phyloP scores from a whole-genome alignment of 1,140 invertebrate species.

The Odontomachus brunneus region DNA sequence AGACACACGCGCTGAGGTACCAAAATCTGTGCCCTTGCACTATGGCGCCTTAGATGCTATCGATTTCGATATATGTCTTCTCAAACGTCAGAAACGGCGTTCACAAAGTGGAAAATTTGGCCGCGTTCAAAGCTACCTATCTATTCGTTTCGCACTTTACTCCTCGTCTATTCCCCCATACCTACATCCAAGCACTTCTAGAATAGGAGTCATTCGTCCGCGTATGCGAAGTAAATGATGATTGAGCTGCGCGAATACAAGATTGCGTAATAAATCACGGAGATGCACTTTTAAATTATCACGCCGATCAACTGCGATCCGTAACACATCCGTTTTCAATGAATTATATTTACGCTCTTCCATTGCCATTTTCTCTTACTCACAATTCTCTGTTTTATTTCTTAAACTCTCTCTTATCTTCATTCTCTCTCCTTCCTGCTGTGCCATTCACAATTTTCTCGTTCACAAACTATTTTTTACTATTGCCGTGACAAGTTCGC shows the following conservation, averaged over 20 bases:
- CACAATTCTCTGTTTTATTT: neutral
- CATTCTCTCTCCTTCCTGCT: slow-evolving; percentile 7
- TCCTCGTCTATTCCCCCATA: neutral
- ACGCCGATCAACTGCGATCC: slow-evolving; percentile 24
- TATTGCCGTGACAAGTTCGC: slow-evolving; percentile 1
- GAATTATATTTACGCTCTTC: slow-evolving; percentile 38
- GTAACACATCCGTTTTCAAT: slow-evolving; percentile 10
- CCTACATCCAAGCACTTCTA: neutral
- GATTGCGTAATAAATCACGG: slow-evolving; percentile 11
- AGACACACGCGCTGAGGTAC: slow-evolving; percentile 66
- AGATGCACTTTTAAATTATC: neutral
- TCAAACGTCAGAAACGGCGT: neutral
- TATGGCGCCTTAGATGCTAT: no score
- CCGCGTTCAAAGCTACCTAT: neutral
- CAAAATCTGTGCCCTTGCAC: slow-evolving; percentile 1
- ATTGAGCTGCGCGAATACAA: neutral
- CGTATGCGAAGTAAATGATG: neutral
- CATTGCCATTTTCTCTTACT: slow-evolving; percentile 19
- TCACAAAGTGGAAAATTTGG: neutral
- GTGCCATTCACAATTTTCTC: neutral
- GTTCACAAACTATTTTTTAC: slow-evolving; percentile 7
- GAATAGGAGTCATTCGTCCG: neutral
- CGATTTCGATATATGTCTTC: neutral
- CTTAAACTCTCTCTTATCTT: neutral
- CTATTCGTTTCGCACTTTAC: neutral